Percentiles rank a stretch among this genome's conserved stretches.
Evolutionary conservation across 1,140 invertebrate species (phyloP).

Genomic region (Papilio xuthus): DNA sequence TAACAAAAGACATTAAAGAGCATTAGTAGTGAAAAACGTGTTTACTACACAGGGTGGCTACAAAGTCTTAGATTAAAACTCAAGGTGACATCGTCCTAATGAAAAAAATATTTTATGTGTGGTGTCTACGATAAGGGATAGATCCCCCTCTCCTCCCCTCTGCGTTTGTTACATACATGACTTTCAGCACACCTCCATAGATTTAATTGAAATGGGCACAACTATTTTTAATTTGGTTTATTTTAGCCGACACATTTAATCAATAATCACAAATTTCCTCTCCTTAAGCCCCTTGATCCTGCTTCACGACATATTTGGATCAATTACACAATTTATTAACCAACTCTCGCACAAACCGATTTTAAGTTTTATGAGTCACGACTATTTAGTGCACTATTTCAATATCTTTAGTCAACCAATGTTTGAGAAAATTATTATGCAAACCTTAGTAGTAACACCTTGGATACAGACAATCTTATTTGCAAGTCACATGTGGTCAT

Average conservation of each 20-base stretch:
- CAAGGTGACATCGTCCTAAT: no score
- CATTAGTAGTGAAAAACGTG: neutral
- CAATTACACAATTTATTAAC: constrained; percentile 11
- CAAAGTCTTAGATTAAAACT: neutral
- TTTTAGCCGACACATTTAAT: no score
- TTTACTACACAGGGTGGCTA: neutral
- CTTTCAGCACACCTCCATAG: no score
- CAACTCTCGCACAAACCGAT: neutral
- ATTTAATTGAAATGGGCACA: no score
- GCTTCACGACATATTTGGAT: constrained; percentile 16
- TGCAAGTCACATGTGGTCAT: neutral
- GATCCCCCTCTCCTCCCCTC: no score
- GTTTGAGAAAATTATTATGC: constrained; percentile 22
- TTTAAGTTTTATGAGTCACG: constrained; percentile 18
- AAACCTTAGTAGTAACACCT: neutral
- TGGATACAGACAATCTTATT: neutral
- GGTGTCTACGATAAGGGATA: neutral
- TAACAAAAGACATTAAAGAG: neutral
- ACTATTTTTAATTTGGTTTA: no score
- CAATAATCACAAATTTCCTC: no score
- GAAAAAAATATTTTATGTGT: neutral
- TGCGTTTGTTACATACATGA: no score
- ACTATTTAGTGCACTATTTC: neutral
- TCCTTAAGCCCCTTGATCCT: neutral
- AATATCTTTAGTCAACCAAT: neutral